Percentiles rank a stretch among this genome's conserved stretches.
Conservation (phyloP, 2,888 invertebrate species). For the Synergus laeviventris region DNA sequence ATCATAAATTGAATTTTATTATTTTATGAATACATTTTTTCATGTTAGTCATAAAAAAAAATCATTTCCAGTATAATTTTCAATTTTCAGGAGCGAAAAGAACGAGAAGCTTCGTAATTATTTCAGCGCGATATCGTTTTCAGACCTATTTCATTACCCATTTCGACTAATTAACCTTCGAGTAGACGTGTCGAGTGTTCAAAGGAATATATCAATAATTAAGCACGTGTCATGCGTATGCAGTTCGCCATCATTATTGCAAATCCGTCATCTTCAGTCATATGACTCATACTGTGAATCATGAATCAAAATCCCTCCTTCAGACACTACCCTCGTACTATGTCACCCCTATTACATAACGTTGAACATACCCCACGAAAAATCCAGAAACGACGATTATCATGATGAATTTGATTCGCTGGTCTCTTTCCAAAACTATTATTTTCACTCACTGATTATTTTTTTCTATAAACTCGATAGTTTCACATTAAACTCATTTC, state of each 20-base stretch:
- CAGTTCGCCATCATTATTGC: conserved; percentile 33
- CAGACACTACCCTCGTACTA: conserved; percentile 31
- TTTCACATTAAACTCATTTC: background rate
- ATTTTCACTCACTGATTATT: background rate
- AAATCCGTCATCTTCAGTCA: conserved; percentile 22
- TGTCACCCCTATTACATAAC: conserved; percentile 40
- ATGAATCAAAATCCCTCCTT: conserved; percentile 39
- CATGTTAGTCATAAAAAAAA: background rate
- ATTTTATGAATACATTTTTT: background rate
- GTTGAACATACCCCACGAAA: conserved; percentile 72
- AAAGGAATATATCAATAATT: conserved; percentile 40
- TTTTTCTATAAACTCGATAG: background rate
- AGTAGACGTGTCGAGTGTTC: conserved; percentile 36
- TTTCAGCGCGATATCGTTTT: conserved; percentile 16
- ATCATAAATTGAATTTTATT: background rate
- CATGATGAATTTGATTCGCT: conserved; percentile 60
- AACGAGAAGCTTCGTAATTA: conserved; percentile 1
- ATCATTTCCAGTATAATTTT: background rate
- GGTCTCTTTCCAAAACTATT: conserved; percentile 6
- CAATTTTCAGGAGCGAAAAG: background rate
- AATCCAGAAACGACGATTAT: conserved; percentile 74
- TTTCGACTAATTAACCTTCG: conserved; percentile 31
- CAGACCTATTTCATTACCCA: conserved; percentile 36
- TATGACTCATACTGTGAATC: conserved; percentile 43
- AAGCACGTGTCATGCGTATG: conserved; percentile 8